These are phyloP conservation scores for Entomobrya multifasciata DNA, from an alignment of 2,888 invertebrate species.

Conservation along the genomic window DNA sequence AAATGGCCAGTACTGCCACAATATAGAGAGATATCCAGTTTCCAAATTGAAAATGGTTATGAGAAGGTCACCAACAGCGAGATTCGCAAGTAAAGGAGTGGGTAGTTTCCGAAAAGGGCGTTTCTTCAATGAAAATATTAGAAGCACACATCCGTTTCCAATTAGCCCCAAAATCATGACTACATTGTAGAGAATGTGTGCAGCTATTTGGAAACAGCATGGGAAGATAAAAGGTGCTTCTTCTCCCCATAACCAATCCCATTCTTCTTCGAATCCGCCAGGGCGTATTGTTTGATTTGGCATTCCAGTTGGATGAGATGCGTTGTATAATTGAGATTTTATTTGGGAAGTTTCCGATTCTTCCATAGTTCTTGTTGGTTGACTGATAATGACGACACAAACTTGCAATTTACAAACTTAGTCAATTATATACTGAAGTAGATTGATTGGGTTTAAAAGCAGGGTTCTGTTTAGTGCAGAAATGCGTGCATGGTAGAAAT, in stretches of 20 bases:
- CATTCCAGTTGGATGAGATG: not conserved
- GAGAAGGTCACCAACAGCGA: slow-evolving; percentile 93
- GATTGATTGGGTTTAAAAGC: no score
- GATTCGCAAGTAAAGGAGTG: slow-evolving; percentile 87
- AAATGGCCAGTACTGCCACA: slow-evolving; percentile 92
- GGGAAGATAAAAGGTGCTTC: slow-evolving; percentile 55
- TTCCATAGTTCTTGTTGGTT: not conserved
- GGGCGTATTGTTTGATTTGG: not conserved
- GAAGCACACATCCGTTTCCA: slow-evolving; percentile 64
- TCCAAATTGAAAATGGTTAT: slow-evolving; percentile 95
- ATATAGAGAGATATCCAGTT: slow-evolving; percentile 90
- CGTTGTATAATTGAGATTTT: not conserved
- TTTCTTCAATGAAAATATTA: slow-evolving; percentile 36
- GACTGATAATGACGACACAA: no score
- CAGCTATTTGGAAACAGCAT: slow-evolving; percentile 22
- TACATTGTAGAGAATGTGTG: slow-evolving; percentile 64
- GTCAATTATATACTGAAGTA: no score
- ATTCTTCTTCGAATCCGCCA: slow-evolving; percentile 1
- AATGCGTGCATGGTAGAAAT: no score
- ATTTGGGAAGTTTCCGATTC: not conserved
- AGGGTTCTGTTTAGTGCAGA: no score
- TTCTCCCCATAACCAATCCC: slow-evolving; percentile 49
- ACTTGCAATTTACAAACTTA: no score
- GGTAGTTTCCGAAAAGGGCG: slow-evolving; percentile 52
- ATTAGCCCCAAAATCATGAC: slow-evolving; percentile 59